Evolutionary conservation across 1,140 invertebrate species (phyloP), one percentile per base, ranked within the genome.

Genomic region (Chrysomallon squamiferum): DNA sequence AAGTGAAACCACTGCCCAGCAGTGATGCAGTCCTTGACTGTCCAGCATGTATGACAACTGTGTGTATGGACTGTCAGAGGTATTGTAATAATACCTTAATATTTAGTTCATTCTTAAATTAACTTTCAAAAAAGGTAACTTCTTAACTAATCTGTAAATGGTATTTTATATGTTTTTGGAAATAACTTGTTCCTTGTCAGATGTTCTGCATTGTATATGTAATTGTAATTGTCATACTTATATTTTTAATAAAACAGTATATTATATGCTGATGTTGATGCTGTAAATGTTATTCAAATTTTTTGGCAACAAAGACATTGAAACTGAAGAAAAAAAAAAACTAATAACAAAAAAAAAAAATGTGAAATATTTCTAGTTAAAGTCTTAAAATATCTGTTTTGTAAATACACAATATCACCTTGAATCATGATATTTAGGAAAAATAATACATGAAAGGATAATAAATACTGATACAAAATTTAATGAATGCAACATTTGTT

Each of bases 21-120:
- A 85, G 81, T 71, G 90, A 91, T 86, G 90, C 89, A 6, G 86
- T 90, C 7, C 75, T 91, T 15, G 89, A 90, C 72, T 91, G 90
- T 80, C 90, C 90, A 27, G 88, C 88, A 6, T 91, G 90, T 83
- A 88, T 91, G 85, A 86, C 85, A 11, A 80, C 87, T 9, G 68
- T 91, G 1, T 90, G 89, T 73, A 67, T 87, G 20, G 90, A 90
- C 71, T 91, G 89, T 80, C 90, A 91, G 72, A 86, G 86, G 86
- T 88, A 68, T 22, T 32, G 22, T 60, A 6, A 59, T 11, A 41
- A 9, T 9, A 33, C 7, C 30, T 30, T 3, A 30, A 3, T 50
- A 32, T 2, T 29, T 52, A 18, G n/a, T 47, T 47, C 45, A 20
- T 47, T 22, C 38, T 22, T 20, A 9, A 22, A 27, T 22, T n/a